Conservation (phyloP, 2,797 vertebrate species). For the Atherinosoma microstoma region DNA sequence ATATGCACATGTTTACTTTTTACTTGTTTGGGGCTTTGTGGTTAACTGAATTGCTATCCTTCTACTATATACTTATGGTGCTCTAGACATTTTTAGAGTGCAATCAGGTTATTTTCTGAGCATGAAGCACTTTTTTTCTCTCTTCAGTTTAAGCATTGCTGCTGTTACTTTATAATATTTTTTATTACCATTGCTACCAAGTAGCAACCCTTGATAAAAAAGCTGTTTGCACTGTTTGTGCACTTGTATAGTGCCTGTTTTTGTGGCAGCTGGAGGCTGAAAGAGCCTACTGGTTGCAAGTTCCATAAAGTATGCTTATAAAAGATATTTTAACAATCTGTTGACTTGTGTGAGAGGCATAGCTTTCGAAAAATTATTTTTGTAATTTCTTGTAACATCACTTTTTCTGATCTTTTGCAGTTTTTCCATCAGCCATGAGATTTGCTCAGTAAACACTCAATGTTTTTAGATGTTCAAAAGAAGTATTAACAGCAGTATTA, state of each 20-base stretch:
- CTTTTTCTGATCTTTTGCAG: constrained; percentile 39
- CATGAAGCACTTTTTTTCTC: constrained; percentile 14
- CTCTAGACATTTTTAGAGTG: constrained; percentile 60
- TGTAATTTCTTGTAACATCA: constrained; percentile 16
- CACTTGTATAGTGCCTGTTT: constrained; percentile 69
- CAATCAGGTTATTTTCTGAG: constrained; percentile 49
- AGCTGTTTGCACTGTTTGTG: constrained; percentile 75
- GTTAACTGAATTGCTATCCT: constrained; percentile 62
- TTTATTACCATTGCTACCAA: constrained; percentile 56
- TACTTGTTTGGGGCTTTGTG: constrained; percentile 53
- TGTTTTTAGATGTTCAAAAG: constrained; percentile 48
- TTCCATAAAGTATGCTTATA: constrained; percentile 46
- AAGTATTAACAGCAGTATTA: constrained; percentile 18
- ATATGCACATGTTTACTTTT: constrained; percentile 39
- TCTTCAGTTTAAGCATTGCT: constrained; percentile 21
- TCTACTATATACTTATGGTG: constrained; percentile 58
- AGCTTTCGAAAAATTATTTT: constrained; percentile 9
- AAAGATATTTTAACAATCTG: constrained; percentile 48
- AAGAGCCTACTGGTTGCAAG: constrained; percentile 64
- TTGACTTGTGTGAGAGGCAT: constrained; percentile 40
- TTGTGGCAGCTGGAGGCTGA: constrained; percentile 77
- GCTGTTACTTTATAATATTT: constrained; percentile 29
- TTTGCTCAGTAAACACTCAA: constrained; percentile 25
- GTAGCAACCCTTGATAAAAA: constrained; percentile 73
- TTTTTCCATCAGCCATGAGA: constrained; percentile 20